Base-by-base conservation (phyloP, 2,888 invertebrate species). In the Pimpla rufipes region DNA sequence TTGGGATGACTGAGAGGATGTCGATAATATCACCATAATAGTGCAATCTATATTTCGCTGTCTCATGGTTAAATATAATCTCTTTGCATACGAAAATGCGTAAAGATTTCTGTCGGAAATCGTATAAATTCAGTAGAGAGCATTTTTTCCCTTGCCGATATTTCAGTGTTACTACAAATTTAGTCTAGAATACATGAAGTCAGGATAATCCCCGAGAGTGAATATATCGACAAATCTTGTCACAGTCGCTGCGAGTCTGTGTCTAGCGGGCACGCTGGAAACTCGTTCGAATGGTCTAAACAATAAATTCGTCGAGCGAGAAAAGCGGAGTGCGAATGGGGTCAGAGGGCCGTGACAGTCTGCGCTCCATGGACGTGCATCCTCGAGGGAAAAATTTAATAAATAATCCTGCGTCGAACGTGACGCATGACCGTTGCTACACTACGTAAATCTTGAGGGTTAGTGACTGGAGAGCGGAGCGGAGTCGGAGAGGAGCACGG, bases 391-490 rank as follows among this genome's bases (percentile, higher is more conserved):
- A 83, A 83, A 79, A 79, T 79, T 79, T 76, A 83, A 83, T 83
- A 83, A 83, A 83, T 83, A 83, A 83, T 79, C 79, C 82, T 71
- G 75, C 79, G 83, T 79, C 83, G 83, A 83, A 83, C 75, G 83
- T 83, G 83, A 83, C 70, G 83, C 83, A 83, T 83, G 66, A 70
- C 79, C 83, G 75, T 57, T 71, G 40, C 70, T 42, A 42, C 68
- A 75, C 40, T 83, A 83, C 79, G 75, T 83, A 79, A 83, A 83
- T 83, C 83, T 83, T 83, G 55, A 50, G 74, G 42, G 74, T 37
- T 67, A 47, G 47, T 16, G 47, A 40, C 45, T 37, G 45, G 23
- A 64, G 40, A 62, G 42, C n/a, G n/a, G 29, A 5, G 29, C 29
- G 55, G 55, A 42, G 57, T 35, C 52, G n/a, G 52, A 37, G 71